Evolutionary conservation across 1,140 invertebrate species (phyloP), one percentile per base, ranked within the genome.

Genomic region (Paraescarpia echinospica): DNA sequence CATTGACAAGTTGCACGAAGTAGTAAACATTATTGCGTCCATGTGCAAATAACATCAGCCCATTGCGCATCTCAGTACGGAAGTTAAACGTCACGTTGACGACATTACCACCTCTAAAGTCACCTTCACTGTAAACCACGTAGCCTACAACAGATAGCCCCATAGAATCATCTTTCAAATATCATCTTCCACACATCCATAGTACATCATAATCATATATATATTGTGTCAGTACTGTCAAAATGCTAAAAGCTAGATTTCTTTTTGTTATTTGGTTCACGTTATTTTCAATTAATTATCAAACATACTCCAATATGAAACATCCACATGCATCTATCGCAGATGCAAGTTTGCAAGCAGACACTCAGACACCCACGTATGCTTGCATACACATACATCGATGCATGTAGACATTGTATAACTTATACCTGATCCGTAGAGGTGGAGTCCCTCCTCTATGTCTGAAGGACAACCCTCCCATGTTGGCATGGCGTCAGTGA

Each of bases 381-480:
- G 27, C 59, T 14, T 31, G 59, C 59, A 77, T 31, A 27, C 27
- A 77, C 59, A 77, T 31, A 77, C 59, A 77, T 18, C 8, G 12
- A 4, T 27, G 22, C 27, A 4, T 0, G 2, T 18, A 77, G 59
- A 31, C 59, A 77, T 27, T 77, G 4, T 41, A 41, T 41, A 41
- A 41, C 41, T 77, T 12, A 4, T 18, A 77, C 59, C 59, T 77
- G 59, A 77, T 77, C 59, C 59, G 0, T 77, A 77, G 22, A 77
- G 59, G 59, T 77, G 59, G 59, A 77, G 59, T 27, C 59, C 59
- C 59, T 77, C 59, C 59, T 90, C 89, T 5, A 33, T 92, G 91
- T 95, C 94, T 51, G 94, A 94, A 1, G 95, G 95, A 94, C 95
- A 96, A 12, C 95, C 95, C 91, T 95, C 94, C 95, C 95, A 96